Evolutionary conservation across 2,888 invertebrate genomes (phyloP), one percentile per base, ranked within the genome.

Genomic region (Dryobotodes eremita): DNA sequence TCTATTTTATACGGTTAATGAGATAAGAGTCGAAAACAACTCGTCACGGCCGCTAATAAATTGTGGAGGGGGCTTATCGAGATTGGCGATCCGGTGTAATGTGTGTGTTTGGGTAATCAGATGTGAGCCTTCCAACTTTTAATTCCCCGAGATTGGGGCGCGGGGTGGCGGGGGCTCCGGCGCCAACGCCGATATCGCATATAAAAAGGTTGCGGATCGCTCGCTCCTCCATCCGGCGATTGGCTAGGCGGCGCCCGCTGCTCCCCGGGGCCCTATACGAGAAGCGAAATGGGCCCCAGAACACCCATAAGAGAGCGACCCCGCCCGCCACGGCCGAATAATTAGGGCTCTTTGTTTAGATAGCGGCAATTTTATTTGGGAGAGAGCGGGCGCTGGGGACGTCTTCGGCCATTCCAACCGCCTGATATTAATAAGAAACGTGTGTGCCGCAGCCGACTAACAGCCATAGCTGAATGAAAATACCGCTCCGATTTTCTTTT

Each of bases 291-390:
- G 97, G 97, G 97, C 97, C 97, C 97, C 97, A 95, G 97, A 97
- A 97, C 97, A 97, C 97, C 97, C 97, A 97, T 97, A 97, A 97
- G 97, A 97, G 97, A 97, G 97, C 97, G 97, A 97, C 97, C 97
- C 97, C 97, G 97, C 97, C 97, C 96, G 96, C 97, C 97, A 96
- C 96, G 96, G 96, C 96, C 97, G 97, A 97, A 97, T 97, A 97
- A 97, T 97, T 97, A 97, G 97, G 97, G 97, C 97, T 97, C 97
- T 97, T 97, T 97, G 97, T 97, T 97, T 97, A 97, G 97, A 97
- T 97, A 97, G 97, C 97, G 95, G 96, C 97, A 97, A 97, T 97
- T 97, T 97, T 97, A 97, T 97, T 97, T 97, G 97, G 96, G 95
- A 96, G 96, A 95, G 96, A 96, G 95, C 96, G 95, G 95, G 94